A percentile compares a stretch with the other conserved stretches of the same genome.
These are phyloP conservation scores for Fragum whitleyi DNA, from an alignment of 2,888 invertebrate species.

Conservation along the genomic window DNA sequence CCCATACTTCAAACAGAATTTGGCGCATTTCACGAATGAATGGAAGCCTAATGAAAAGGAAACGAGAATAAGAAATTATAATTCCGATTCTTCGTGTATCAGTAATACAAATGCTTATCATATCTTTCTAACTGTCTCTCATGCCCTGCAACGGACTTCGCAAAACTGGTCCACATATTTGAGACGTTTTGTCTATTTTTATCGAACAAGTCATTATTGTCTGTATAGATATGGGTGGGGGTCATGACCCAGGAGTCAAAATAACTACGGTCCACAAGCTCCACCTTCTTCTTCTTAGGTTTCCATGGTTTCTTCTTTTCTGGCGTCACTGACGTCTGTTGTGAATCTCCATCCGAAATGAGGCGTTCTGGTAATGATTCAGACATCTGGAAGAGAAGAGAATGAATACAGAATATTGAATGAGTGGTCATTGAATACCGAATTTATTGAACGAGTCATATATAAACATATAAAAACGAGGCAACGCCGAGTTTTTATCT, in stretches of 20 bases:
- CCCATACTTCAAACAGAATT: no score
- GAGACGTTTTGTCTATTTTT: slow-evolving; percentile 51
- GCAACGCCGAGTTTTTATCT: no score
- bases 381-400: slow-evolving; percentile 9
- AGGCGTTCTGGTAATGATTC: slow-evolving; percentile 14
- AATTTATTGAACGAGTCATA: no score
- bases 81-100: no score
- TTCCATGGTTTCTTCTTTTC: slow-evolving; percentile 58
- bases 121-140: slow-evolving; percentile 8
- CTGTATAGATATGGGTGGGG: slow-evolving; percentile 37
- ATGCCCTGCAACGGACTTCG: slow-evolving; percentile 42
- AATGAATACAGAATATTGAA: no score
- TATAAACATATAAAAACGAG: no score
- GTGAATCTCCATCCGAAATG: not conserved
- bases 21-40: no score
- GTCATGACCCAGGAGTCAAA: slow-evolving; percentile 62
- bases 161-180: slow-evolving; percentile 56
- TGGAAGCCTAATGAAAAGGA: no score
- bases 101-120: slow-evolving; percentile 41
- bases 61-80: no score
- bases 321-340: not conserved
- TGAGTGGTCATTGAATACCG: no score
- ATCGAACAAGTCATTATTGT: slow-evolving; percentile 51
- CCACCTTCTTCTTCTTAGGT: slow-evolving; percentile 44
- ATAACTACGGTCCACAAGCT: slow-evolving; percentile 41